A percentile compares a stretch with the other conserved stretches of the same genome.
These are phyloP conservation scores for Patiria miniata DNA, from an alignment of 35 echinoderm and acorn worm genomes.

Conservation along the genomic window DNA sequence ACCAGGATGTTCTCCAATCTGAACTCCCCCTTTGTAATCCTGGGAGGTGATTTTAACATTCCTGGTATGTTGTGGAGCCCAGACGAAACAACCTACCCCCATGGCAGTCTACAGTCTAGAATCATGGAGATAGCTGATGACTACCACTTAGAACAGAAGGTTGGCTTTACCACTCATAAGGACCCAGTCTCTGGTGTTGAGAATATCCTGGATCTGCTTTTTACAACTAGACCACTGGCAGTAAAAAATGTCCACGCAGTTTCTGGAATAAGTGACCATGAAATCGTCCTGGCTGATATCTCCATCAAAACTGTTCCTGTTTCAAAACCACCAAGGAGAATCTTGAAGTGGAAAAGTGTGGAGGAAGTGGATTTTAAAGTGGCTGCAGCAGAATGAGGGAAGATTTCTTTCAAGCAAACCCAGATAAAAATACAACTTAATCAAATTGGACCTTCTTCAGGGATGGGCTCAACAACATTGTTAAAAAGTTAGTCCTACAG, in stretches of 20 bases:
- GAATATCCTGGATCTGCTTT: conserved; percentile 26
- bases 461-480: conserved; percentile 19
- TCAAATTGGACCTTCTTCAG: conserved; percentile 34
- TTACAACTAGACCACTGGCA: conserved; percentile 12
- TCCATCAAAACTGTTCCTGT: background rate
- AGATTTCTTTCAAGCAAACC: background rate
- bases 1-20: background rate
- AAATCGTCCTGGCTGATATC: background rate
- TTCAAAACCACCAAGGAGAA: background rate
- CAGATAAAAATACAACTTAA: background rate
- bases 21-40: background rate
- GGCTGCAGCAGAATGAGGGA: background rate
- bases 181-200: conserved; percentile 5
- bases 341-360: conserved; percentile 28
- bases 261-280: conserved; percentile 19
- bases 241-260: background rate
- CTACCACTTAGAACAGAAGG: conserved; percentile 39
- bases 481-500: background rate
- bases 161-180: background rate
- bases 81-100: background rate
- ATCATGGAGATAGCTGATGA: conserved; percentile 29
- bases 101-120: background rate
- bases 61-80: conserved; percentile 30
- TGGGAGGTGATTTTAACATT: conserved; percentile 49
- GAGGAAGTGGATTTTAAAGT: conserved; percentile 6